Evolutionary conservation across 2,888 invertebrate species (phyloP).

Genomic region (Melangyna quadrimaculata): DNA sequence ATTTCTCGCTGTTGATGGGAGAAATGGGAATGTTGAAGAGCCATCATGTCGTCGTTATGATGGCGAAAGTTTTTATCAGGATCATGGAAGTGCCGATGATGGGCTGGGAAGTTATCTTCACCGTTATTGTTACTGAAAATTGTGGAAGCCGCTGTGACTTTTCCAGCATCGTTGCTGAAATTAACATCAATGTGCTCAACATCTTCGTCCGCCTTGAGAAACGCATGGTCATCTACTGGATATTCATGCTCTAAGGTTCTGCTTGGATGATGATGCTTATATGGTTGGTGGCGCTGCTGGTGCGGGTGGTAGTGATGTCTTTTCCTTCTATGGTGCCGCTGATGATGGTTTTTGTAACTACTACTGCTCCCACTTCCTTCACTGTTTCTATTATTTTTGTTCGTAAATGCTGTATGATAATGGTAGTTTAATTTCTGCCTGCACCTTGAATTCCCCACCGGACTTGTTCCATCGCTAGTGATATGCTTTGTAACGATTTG

Average conservation of each 20-base stretch:
- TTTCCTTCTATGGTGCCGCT: slow-evolving; percentile 45
- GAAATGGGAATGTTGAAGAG: slow-evolving; percentile 25
- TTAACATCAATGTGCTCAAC: background rate
- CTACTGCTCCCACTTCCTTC: slow-evolving; percentile 7
- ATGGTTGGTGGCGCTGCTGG: slow-evolving; percentile 31
- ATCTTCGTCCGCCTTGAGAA: background rate
- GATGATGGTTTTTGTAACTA: slow-evolving; percentile 33
- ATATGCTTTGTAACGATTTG: slow-evolving; percentile 35
- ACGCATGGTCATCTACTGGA: background rate
- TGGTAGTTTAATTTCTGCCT: slow-evolving; percentile 44
- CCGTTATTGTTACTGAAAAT: slow-evolving; percentile 3
- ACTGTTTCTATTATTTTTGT: slow-evolving; percentile 36
- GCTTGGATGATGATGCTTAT: background rate
- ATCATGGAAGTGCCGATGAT: slow-evolving; percentile 29
- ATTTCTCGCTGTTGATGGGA: slow-evolving; percentile 38
- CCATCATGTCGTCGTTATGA: slow-evolving; percentile 9
- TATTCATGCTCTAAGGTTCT: background rate
- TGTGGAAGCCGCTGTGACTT: slow-evolving; percentile 29
- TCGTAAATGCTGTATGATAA: slow-evolving; percentile 47
- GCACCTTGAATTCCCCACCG: background rate
- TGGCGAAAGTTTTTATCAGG: slow-evolving; percentile 7
- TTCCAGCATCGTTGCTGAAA: background rate
- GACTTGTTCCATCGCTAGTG: background rate
- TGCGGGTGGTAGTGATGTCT: slow-evolving; percentile 55
- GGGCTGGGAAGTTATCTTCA: slow-evolving; percentile 18